A percentile compares a stretch with the other conserved stretches of the same genome.
Evolutionary conservation across 2,888 invertebrate species (phyloP).

Genomic region (Rhopalosiphum nymphaeae): DNA sequence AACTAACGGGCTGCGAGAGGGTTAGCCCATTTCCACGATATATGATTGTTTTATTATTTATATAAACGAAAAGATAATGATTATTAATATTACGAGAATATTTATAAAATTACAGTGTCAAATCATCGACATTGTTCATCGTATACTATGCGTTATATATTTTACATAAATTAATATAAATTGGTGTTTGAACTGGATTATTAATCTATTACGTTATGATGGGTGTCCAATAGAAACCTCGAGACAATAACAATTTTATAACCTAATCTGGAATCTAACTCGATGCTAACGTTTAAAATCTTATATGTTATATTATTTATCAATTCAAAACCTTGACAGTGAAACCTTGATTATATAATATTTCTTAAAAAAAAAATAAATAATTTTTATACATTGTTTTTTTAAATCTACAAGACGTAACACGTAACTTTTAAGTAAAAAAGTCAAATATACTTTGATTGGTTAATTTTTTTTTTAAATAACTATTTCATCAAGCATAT

Average conservation of each 20-base stretch:
- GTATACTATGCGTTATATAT: not conserved
- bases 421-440: not conserved
- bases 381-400: no score
- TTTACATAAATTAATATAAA: not conserved
- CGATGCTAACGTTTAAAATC: not conserved
- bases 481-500: no score
- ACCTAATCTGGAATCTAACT: not conserved
- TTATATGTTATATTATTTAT: not conserved
- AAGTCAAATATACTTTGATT: not conserved
- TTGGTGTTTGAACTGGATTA: not conserved
- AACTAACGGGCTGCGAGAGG: not conserved
- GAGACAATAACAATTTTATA: not conserved
- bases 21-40: not conserved
- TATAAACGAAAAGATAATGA: not conserved
- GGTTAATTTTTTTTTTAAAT: no score
- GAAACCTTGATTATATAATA: not conserved
- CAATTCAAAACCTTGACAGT: not conserved
- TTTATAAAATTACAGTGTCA: not conserved
- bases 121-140: not conserved
- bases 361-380: not conserved
- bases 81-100: not conserved
- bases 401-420: no score
- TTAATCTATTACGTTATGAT: not conserved
- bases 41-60: not conserved
- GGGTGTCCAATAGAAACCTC: not conserved